Evolutionary conservation across 1,140 invertebrate genomes (phyloP), one percentile per base, ranked within the genome.

Genomic region (Campodea augens): DNA sequence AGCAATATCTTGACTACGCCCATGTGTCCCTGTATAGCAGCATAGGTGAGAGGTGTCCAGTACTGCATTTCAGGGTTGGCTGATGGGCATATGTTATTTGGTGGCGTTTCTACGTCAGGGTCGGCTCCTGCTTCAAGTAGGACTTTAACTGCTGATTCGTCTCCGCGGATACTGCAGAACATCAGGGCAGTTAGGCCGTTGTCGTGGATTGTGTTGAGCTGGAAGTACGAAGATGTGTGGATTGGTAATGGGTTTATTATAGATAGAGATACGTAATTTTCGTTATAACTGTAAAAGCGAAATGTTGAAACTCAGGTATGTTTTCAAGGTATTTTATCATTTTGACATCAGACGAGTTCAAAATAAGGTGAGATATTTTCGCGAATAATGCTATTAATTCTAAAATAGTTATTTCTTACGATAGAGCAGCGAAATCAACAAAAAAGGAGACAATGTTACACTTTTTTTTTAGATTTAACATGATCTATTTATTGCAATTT

Each of bases 161-260:
- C 83, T 12, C 81, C 82, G 4, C 74, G 70, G 1, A 87, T 67
- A 27, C 78, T 75, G 0, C 83, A 77, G 24, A 85, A 61, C 84
- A 89, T 89, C 4, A 89, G 59, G 0, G 78, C 78, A 0, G 82
- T 83, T 24, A 86, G 67, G 0, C 85, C 85, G 15, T 72, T 71
- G 15, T 81, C 75, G 54, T 87, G 83, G 0, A 84, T 67, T 0
- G 81, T 81, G 53, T 88, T 82, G 29, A 74, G 50, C 57, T 61
- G 48, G 3, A 46, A 50, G 23, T 13, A 15, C 12, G 13, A 7
- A 38, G 12, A 20, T 4, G n/a, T 15, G 7, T 15, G 3, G 19
- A 40, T 3, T 15, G n/a, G 3, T 42, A 12, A 7, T 23, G 44
- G 5, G 7, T 32, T 32, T 32, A 10, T 15, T 10, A 32, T 7